These are phyloP conservation scores for Philotrypesis tridentata DNA, from an alignment of 1,140 invertebrate genomes.

Conservation along the genomic window DNA sequence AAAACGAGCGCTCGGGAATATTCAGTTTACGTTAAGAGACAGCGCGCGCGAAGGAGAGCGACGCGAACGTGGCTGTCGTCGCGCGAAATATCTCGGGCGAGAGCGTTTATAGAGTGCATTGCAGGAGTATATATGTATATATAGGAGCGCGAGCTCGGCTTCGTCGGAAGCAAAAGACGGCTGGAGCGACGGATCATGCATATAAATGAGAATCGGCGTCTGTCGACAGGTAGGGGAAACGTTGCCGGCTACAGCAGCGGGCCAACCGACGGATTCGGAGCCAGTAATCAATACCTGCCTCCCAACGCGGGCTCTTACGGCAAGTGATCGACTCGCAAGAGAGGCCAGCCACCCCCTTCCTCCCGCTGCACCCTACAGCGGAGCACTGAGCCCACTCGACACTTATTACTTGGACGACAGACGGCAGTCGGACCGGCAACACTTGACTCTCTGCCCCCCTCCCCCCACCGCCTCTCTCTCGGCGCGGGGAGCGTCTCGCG, in stretches of 20 bases:
- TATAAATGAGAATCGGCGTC: conserved; percentile 62
- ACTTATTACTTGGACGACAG: conserved; percentile 40
- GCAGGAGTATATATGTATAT: too few species aligned
- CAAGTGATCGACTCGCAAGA: conserved; percentile 60
- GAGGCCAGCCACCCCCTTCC: too few species aligned
- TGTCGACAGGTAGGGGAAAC: conserved; percentile 59
- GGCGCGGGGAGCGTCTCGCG: neutral
- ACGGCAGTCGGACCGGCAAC: neutral
- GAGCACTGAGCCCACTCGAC: conserved; percentile 18
- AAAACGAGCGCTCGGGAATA: too few species aligned
- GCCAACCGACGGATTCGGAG: conserved; percentile 48
- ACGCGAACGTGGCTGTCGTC: too few species aligned
- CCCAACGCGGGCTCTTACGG: conserved; percentile 61
- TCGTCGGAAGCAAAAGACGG: neutral
- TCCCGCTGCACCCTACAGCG: too few species aligned
- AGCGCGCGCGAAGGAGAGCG: too few species aligned
- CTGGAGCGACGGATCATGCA: conserved; percentile 46
- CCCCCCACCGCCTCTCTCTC: too few species aligned
- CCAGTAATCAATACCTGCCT: conserved; percentile 69
- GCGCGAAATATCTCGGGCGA: too few species aligned
- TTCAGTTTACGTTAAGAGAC: too few species aligned
- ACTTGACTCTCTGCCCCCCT: conserved; percentile 3
- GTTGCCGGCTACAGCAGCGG: conserved; percentile 53
- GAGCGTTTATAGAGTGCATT: too few species aligned
- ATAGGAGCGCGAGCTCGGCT: neutral